Evolutionary conservation across 2,888 invertebrate genomes (phyloP).

Genomic region (Crepidodera aurea): DNA sequence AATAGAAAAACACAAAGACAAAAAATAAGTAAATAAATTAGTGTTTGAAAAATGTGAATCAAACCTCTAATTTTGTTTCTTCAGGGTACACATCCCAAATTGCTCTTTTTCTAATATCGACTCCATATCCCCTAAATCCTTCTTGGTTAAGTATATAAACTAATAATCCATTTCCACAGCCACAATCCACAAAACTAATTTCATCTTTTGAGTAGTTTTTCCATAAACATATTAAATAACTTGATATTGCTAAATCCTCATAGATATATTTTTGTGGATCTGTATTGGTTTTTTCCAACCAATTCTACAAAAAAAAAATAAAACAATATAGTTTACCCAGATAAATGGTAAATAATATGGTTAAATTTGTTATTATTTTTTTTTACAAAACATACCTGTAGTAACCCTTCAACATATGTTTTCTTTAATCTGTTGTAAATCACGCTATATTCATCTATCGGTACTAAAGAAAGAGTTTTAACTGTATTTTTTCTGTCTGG

Average conservation of each 20-base stretch:
- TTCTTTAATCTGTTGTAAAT: constrained; percentile 78
- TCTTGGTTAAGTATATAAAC: constrained; percentile 86
- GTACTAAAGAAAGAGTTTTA: constrained; percentile 72
- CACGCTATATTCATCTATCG: constrained; percentile 72
- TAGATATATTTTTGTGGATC: constrained; percentile 95
- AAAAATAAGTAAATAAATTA: no score
- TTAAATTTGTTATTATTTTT: no score
- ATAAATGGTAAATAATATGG: no score
- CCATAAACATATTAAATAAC: constrained; percentile 87
- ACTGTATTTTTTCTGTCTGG: constrained; percentile 49
- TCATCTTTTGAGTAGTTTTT: constrained; percentile 54
- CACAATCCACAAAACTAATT: constrained; percentile 84
- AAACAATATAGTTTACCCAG: neutral
- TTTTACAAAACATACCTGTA: constrained; percentile 68
- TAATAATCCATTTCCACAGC: constrained; percentile 96
- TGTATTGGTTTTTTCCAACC: constrained; percentile 92
- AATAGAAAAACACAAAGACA: no score
- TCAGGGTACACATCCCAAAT: constrained; percentile 86
- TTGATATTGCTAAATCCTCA: constrained; percentile 95
- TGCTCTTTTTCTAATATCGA: constrained; percentile 84
- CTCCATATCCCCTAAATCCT: constrained; percentile 82
- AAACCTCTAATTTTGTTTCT: constrained; percentile 71
- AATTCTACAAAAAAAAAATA: constrained; percentile 71
- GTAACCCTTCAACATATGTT: constrained; percentile 79
- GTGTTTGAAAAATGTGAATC: no score